Evolutionary conservation across 2,113 vertebrate species (phyloP).

Genomic region (Myocastor coypus): DNA sequence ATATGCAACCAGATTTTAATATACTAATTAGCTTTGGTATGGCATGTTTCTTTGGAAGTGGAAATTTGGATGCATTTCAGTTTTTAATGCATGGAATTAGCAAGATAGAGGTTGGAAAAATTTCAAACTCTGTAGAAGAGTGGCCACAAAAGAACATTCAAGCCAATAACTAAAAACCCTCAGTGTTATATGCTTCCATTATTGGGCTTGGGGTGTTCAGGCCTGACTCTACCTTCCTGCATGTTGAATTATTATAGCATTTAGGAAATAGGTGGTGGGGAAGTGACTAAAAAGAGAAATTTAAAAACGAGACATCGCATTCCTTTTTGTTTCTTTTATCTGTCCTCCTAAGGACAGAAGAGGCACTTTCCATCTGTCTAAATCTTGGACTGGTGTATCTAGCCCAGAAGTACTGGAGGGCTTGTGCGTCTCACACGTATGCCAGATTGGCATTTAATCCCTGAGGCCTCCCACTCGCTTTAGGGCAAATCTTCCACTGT

Average conservation of each 20-base stretch:
- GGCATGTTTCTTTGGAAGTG: slow-evolving; percentile 59
- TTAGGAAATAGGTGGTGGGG: slow-evolving; percentile 71
- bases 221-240: slow-evolving; percentile 59
- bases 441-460: slow-evolving; percentile 43
- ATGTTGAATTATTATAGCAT: slow-evolving; percentile 76
- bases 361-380: slow-evolving; percentile 69
- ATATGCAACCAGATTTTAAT: slow-evolving; percentile 49
- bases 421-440: neutral
- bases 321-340: slow-evolving; percentile 79
- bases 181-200: slow-evolving; percentile 29
- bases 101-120: slow-evolving; percentile 40
- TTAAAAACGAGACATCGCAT: slow-evolving; percentile 72
- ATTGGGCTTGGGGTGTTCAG: slow-evolving; percentile 52
- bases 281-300: slow-evolving; percentile 71
- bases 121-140: slow-evolving; percentile 52
- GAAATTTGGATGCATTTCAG: slow-evolving; percentile 65
- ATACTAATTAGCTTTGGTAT: slow-evolving; percentile 29
- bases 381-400: slow-evolving; percentile 52
- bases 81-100: slow-evolving; percentile 65
- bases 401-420: slow-evolving; percentile 9
- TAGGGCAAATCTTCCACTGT: neutral
- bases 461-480: slow-evolving; percentile 13
- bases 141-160: slow-evolving; percentile 57
- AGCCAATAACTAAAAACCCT: slow-evolving; percentile 61
- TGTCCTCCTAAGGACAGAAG: slow-evolving; percentile 70